phyloP scores from a whole-genome alignment of 2,113 vertebrate species.

The Cettia cetti region DNA sequence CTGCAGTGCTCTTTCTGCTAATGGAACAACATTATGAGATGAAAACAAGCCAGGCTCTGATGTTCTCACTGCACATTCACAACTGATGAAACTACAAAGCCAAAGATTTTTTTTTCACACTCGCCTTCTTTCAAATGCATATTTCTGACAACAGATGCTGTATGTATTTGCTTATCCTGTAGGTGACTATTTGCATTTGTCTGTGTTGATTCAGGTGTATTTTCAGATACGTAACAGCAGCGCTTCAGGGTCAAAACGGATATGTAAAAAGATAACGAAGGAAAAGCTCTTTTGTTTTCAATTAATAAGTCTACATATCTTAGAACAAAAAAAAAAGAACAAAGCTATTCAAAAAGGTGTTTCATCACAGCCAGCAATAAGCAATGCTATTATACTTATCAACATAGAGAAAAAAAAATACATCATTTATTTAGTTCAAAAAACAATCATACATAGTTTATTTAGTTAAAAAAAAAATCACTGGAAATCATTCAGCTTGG shows the following conservation, averaged over 20 bases:
- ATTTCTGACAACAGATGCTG: neutral
- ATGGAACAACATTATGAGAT: neutral
- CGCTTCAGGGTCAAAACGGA: neutral
- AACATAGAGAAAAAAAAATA: neutral
- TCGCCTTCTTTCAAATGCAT: neutral
- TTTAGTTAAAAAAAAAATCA: neutral
- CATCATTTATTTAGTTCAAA: neutral
- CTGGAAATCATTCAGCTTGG: neutral
- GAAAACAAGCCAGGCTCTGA: neutral
- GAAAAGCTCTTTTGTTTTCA: conserved; percentile 3
- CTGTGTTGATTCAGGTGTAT: conserved; percentile 28
- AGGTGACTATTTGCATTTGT: conserved; percentile 19
- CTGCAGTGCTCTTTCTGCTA: neutral
- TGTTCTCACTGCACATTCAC: neutral
- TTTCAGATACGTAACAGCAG: neutral
- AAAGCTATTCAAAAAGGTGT: neutral
- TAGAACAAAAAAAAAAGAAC: neutral
- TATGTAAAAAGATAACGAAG: conserved; percentile 26
- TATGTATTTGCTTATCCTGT: conserved; percentile 13
- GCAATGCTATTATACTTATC: neutral
- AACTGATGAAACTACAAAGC: neutral
- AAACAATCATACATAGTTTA: neutral
- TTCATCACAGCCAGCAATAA: neutral
- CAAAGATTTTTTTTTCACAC: neutral
- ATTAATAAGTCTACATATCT: neutral